phyloP scores from a whole-genome alignment of 2,113 vertebrate species.

The Argyrosomus japonicus region DNA sequence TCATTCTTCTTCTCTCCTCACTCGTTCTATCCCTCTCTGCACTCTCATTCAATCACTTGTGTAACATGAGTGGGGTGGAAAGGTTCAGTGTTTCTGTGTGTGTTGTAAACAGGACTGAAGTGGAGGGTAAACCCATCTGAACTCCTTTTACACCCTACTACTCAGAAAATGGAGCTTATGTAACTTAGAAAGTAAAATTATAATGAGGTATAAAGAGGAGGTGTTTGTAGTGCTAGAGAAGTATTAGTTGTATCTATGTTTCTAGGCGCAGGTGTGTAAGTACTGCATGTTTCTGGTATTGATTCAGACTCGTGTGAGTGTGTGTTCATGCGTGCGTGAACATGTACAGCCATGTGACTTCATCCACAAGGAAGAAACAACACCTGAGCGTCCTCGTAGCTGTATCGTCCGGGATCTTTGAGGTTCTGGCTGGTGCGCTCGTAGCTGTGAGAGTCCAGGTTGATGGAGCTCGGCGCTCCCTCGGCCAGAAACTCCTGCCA shows the following conservation, averaged over 20 bases:
- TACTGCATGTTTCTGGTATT: not conserved
- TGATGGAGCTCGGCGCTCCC: constrained; percentile 95
- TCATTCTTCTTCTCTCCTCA: constrained; percentile 45
- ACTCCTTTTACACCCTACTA: not conserved
- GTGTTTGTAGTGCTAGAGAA: not conserved
- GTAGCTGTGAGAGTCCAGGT: constrained; percentile 97
- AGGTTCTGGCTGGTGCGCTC: constrained; percentile 97
- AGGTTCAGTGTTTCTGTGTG: constrained; percentile 42
- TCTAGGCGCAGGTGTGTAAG: not conserved
- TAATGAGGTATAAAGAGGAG: not conserved
- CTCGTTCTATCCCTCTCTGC: constrained; percentile 24
- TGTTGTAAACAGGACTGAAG: constrained; percentile 16
- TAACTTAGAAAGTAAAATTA: not conserved
- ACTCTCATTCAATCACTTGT: constrained; percentile 46
- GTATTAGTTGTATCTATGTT: not conserved
- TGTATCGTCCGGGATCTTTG: constrained; percentile 95
- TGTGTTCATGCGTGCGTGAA: constrained; percentile 4
- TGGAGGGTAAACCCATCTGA: constrained; percentile 3
- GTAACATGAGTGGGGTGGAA: constrained; percentile 43
- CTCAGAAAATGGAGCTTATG: not conserved
- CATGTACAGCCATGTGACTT: not conserved
- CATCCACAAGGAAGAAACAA: not conserved
- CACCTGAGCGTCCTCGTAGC: constrained; percentile 97
- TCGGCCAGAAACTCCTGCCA: constrained; percentile 97
- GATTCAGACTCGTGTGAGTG: not conserved